These are phyloP conservation scores for Thamnophis sirtalis DNA, from an alignment of 2,113 vertebrate genomes.

Conservation along the genomic window DNA sequence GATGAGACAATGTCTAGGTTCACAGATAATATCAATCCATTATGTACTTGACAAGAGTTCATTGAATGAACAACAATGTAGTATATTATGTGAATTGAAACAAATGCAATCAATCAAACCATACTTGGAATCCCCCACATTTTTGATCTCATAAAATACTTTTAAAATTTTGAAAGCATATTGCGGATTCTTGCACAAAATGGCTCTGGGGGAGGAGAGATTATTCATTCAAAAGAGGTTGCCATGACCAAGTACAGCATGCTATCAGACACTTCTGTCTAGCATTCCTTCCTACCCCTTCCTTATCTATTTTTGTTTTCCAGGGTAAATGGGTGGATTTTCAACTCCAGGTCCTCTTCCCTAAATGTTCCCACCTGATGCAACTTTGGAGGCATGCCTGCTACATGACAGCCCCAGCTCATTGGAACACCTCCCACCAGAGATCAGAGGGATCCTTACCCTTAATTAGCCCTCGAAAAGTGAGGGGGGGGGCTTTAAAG, in stretches of 20 bases:
- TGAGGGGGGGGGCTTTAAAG: neutral
- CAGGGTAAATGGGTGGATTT: neutral
- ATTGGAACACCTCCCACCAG: neutral
- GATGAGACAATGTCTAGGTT: neutral
- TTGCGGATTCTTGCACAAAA: neutral
- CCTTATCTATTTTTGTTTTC: neutral
- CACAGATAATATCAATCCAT: neutral
- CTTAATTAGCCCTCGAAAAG: neutral
- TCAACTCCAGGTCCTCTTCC: neutral
- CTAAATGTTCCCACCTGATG: neutral
- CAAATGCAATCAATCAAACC: neutral
- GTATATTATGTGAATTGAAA: neutral
- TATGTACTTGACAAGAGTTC: neutral
- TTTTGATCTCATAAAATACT: neutral
- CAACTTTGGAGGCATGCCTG: neutral
- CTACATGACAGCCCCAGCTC: neutral
- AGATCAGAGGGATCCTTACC: neutral
- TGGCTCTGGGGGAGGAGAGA: neutral
- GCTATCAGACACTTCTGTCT: neutral
- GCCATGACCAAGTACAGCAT: neutral
- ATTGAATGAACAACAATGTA: neutral
- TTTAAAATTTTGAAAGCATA: neutral
- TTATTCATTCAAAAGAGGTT: neutral
- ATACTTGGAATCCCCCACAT: neutral
- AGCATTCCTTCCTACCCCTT: neutral